phyloP scores from a whole-genome alignment of 2,113 vertebrate species.

The Odocoileus hemionus region DNA sequence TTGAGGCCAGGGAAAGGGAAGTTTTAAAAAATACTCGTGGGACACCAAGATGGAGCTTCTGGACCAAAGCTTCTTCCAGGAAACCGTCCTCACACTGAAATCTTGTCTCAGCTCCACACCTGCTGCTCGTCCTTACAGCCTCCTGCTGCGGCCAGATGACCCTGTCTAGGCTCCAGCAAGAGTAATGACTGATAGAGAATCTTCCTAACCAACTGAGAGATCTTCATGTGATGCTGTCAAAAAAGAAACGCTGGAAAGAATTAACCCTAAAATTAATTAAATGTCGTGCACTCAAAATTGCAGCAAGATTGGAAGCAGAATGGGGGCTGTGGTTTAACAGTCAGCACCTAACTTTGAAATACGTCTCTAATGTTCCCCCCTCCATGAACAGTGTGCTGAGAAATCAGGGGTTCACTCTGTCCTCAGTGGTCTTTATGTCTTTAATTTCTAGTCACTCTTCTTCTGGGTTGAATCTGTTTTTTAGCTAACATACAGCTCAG shows the following conservation, averaged over 20 bases:
- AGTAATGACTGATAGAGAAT: neutral
- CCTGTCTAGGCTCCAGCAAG: neutral
- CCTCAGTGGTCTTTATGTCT: neutral
- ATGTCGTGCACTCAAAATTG: neutral
- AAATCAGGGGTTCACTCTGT: neutral
- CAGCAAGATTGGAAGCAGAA: neutral
- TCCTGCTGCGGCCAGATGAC: slow-evolving; percentile 7
- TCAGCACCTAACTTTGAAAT: neutral
- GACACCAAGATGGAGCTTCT: accelerated
- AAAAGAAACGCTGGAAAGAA: neutral
- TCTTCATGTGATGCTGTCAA: neutral
- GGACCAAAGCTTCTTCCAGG: neutral
- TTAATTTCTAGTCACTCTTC: neutral
- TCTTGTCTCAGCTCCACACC: neutral
- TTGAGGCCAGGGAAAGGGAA: neutral
- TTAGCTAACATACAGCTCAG: neutral
- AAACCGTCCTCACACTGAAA: neutral
- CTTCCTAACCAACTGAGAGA: neutral
- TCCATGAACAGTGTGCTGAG: neutral
- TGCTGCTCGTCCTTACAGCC: neutral
- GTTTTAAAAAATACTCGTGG: neutral
- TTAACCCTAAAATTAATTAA: slow-evolving; percentile 50
- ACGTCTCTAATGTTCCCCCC: accelerated
- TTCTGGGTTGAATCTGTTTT: neutral
- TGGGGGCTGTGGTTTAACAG: neutral